Evolutionary conservation across 1,140 invertebrate species (phyloP), one percentile per base, ranked within the genome.

Genomic region (Lutraria rhynchaena): DNA sequence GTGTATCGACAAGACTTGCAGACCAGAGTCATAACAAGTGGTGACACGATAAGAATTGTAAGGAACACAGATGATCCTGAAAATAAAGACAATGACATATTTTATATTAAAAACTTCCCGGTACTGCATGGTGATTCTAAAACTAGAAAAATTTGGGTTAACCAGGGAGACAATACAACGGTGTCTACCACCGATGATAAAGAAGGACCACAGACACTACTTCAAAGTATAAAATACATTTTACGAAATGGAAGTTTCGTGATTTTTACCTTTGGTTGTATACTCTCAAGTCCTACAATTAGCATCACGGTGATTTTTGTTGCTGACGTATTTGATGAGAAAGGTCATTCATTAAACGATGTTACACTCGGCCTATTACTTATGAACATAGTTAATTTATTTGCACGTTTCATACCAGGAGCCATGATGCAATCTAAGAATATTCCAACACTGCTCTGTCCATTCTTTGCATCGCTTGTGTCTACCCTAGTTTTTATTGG

Each of bases 341-440:
- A 53, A 31, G 44, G 44, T 15, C 19, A 49, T 1, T 49, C 65
- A 22, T 5, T 44, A 9, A 17, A 27, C 17, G 49, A 69, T 29
- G 65, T 33, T 7, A 44, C 65, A 29, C 31, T 69, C 0, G 65
- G 41, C 2, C 51, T 51, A n/a, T 7, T 51, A 5, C 13, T 69
- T 11, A 1, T 29, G 5, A 69, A 51, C 19, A 31, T 69, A 17
- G 9, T 53, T 13, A 29, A 27, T 31, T 22, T 27, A 1, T 3
- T 69, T 49, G 65, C 22, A 24, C 65, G 65, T 19, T 51, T 69
- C 9, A 13, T 53, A 19, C 65, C 44, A 19, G 65, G 44, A n/a
- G 24, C 51, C 0, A 0, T 69, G 13, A 3, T 69, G 15, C 65
- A 69, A 37, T 3, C 31, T 5, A 51, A 29, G 7, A 3, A 2